Evolutionary conservation across 2,797 vertebrate genomes (phyloP).

Genomic region (Rhabdomys pumilio): DNA sequence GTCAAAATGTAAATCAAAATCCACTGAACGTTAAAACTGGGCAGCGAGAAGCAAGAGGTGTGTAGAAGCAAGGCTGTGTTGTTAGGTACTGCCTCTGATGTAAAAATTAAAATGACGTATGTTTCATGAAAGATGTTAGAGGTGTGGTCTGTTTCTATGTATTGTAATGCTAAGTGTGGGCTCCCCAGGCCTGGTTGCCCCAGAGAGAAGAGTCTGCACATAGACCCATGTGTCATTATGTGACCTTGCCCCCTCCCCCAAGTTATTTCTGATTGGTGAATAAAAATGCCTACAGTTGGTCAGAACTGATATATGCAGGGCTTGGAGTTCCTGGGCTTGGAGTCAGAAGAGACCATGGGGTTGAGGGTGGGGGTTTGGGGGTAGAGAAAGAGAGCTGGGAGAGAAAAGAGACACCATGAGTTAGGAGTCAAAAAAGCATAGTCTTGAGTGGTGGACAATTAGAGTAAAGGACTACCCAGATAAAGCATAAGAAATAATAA

Average conservation of each 20-base stretch:
- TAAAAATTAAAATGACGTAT: constrained; percentile 67
- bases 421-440: background rate
- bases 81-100: constrained; percentile 56
- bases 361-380: too few species aligned
- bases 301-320: background rate
- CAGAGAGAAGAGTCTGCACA: background rate
- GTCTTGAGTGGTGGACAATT: background rate
- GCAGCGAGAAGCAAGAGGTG: background rate
- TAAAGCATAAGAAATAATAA: background rate
- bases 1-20: constrained; percentile 63
- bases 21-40: constrained; percentile 19
- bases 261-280: background rate
- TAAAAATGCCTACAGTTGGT: background rate
- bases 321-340: too few species aligned
- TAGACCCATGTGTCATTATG: background rate
- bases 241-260: background rate
- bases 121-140: constrained; percentile 18
- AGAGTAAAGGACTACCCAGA: background rate
- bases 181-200: background rate
- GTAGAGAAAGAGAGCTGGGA: too few species aligned
- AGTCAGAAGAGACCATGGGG: too few species aligned
- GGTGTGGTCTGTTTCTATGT: background rate
- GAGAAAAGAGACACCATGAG: too few species aligned
- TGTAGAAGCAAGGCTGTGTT: background rate
- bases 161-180: background rate